Percentiles rank a stretch among this genome's conserved stretches.
These are phyloP conservation scores for Troides helena DNA, from an alignment of 2,888 invertebrate genomes.

Conservation along the genomic window DNA sequence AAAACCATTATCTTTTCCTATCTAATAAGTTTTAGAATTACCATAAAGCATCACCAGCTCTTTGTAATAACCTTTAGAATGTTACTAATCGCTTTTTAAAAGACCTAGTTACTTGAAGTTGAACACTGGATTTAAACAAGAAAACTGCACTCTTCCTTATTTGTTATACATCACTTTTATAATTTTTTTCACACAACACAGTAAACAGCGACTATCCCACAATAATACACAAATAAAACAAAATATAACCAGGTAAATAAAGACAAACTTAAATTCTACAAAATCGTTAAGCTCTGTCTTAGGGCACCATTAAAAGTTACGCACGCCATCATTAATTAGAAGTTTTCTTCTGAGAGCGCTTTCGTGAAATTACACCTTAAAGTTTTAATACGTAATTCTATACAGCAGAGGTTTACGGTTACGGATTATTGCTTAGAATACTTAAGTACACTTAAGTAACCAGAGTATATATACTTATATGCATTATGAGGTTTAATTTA, in stretches of 20 bases:
- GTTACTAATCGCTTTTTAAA: no score
- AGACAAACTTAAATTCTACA: constrained; percentile 18
- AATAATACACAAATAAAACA: not conserved
- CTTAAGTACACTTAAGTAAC: not conserved
- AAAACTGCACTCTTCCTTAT: not conserved
- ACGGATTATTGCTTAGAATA: not conserved
- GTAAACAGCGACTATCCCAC: not conserved
- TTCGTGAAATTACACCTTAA: constrained; percentile 7
- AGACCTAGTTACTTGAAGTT: no score
- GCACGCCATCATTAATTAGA: constrained; percentile 24
- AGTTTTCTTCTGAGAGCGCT: constrained; percentile 13
- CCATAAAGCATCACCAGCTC: no score
- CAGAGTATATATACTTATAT: not conserved
- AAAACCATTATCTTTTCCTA: no score
- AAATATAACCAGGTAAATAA: constrained; percentile 14
- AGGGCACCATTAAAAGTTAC: constrained; percentile 34
- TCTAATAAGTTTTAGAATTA: no score
- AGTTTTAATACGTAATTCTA: constrained; percentile 4
- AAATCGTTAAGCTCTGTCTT: constrained; percentile 21
- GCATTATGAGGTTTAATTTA: not conserved
- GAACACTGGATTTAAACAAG: no score
- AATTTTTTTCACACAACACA: no score
- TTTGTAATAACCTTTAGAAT: no score
- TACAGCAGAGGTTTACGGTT: not conserved
- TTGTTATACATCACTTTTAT: not conserved